Conservation (phyloP, 2,113 vertebrate genomes). For the Uropsilus gracilis region DNA sequence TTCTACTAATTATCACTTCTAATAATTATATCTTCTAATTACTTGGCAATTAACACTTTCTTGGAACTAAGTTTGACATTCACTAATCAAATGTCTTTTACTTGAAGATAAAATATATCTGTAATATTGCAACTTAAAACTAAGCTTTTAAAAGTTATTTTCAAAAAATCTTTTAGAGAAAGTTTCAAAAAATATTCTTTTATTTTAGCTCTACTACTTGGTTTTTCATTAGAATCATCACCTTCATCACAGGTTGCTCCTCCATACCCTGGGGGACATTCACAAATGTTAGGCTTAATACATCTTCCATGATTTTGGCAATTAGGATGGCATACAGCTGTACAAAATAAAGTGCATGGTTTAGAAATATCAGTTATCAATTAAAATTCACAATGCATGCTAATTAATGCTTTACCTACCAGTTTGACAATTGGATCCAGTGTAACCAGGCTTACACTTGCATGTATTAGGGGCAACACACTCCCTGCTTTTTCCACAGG, state of each 20-base stretch:
- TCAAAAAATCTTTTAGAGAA: not conserved
- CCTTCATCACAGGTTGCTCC: constrained; percentile 91
- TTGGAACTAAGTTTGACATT: not conserved
- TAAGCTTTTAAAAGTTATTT: constrained; percentile 20
- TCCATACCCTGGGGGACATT: constrained; percentile 87
- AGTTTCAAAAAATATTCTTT: not conserved
- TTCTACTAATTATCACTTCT: not conserved
- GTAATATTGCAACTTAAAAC: not conserved
- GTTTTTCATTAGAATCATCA: constrained; percentile 71
- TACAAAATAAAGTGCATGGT: constrained; percentile 63
- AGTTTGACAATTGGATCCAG: constrained; percentile 90
- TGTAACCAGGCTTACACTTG: constrained; percentile 91
- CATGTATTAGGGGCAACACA: constrained; percentile 92
- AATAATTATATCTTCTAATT: not conserved
- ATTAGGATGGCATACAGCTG: constrained; percentile 92
- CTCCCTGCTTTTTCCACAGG: constrained; percentile 91
- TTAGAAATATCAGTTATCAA: constrained; percentile 56
- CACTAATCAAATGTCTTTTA: not conserved
- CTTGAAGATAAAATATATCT: not conserved
- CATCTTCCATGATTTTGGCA: constrained; percentile 94
- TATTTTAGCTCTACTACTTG: not conserved
- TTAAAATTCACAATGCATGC: constrained; percentile 19
- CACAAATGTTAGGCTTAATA: constrained; percentile 89
- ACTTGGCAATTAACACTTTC: not conserved
- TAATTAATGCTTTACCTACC: constrained; percentile 85